These are phyloP conservation scores for Masticophis lateralis DNA, from an alignment of 2,797 vertebrate genomes.

Conservation along the genomic window DNA sequence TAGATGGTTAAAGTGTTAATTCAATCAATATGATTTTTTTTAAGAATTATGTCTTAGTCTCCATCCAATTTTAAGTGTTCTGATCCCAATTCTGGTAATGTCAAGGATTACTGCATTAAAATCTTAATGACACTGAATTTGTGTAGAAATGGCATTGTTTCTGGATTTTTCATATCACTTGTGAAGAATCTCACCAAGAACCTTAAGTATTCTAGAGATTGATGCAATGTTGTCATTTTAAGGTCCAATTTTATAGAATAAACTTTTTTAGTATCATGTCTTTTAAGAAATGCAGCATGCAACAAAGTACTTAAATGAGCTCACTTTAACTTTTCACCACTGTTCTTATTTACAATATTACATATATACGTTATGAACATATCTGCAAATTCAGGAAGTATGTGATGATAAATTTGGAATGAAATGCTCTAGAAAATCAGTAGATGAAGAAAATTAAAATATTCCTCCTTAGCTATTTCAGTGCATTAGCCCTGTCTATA, in stretches of 20 bases:
- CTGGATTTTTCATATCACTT: not conserved
- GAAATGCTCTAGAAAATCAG: not conserved
- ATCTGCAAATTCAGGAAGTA: not conserved
- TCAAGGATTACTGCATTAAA: not conserved
- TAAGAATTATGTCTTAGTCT: not conserved
- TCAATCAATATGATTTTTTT: not conserved
- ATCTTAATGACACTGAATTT: not conserved
- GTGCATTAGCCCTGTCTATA: not conserved
- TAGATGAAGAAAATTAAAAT: not conserved
- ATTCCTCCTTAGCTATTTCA: not conserved
- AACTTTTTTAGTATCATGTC: not conserved
- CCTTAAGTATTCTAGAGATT: not conserved
- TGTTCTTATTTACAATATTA: not conserved
- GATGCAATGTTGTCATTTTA: not conserved
- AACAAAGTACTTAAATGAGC: not conserved
- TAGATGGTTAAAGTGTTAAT: not conserved
- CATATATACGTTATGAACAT: not conserved
- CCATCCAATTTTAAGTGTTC: not conserved
- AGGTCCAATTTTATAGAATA: not conserved
- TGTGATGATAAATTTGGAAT: not conserved
- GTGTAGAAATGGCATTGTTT: not conserved
- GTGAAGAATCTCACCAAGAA: not conserved
- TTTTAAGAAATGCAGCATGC: not conserved
- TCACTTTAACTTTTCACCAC: not conserved
- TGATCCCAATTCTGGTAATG: not conserved